These are phyloP conservation scores for Choloepus didactylus DNA, from an alignment of 2,797 vertebrate species.

Conservation along the genomic window DNA sequence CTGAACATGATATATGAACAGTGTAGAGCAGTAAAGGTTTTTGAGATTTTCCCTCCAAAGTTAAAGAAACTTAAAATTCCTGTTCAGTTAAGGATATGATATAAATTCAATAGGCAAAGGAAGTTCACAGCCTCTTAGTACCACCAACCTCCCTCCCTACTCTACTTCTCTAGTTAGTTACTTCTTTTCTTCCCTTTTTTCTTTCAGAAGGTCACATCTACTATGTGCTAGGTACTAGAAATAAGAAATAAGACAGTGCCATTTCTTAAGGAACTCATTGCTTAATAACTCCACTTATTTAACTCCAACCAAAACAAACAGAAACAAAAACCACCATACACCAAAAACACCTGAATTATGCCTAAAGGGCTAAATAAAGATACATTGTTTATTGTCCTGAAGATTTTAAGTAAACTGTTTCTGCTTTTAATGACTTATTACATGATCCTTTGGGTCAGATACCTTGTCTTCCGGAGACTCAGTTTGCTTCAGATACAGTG, in stretches of 20 bases:
- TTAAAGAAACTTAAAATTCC: slow-evolving; percentile 61
- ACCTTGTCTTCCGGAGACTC: not conserved
- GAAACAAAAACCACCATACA: not conserved
- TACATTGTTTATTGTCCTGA: not conserved
- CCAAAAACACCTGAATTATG: not conserved
- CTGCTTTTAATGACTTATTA: slow-evolving; percentile 10
- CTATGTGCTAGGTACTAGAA: not conserved
- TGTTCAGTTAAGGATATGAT: slow-evolving; percentile 33
- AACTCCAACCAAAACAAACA: slow-evolving; percentile 34
- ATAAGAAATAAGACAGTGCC: not conserved
- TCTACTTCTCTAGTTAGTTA: not conserved
- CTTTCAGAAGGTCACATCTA: not conserved
- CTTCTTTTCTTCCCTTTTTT: not conserved
- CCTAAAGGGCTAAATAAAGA: not conserved
- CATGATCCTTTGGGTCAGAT: not conserved
- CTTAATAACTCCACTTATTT: not conserved
- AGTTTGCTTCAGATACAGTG: slow-evolving; percentile 18
- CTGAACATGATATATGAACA: slow-evolving; percentile 79
- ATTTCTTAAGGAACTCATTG: not conserved
- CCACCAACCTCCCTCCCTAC: not conserved
- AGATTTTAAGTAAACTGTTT: slow-evolving; percentile 28
- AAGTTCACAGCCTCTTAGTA: not conserved
- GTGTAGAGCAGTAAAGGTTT: slow-evolving; percentile 79
- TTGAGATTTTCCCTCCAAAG: slow-evolving; percentile 68
- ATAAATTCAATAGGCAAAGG: slow-evolving; percentile 58